Percentiles rank a stretch among this genome's conserved stretches.
phyloP scores from a whole-genome alignment of 2,113 vertebrate species.

The Sinocyclocheilus grahami region DNA sequence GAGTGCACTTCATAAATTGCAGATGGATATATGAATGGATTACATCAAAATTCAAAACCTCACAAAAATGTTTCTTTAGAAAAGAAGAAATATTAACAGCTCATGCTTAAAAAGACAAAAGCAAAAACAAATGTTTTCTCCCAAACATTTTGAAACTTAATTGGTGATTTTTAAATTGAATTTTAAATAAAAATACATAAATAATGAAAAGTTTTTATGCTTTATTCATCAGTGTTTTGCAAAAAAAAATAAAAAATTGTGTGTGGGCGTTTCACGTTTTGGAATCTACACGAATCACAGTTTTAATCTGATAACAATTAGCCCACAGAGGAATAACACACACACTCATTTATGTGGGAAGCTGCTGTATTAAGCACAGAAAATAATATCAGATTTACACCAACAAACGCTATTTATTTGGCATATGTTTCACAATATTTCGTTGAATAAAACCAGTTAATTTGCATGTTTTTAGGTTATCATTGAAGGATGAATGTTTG shows the following conservation, averaged over 20 bases:
- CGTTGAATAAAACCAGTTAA: not conserved
- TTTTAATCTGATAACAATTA: conserved; percentile 18
- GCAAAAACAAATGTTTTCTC: too few relatives aligned
- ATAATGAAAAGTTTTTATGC: too few relatives aligned
- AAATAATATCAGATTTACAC: conserved; percentile 19
- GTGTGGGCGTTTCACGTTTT: not conserved
- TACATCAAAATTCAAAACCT: not conserved
- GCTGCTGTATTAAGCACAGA: not conserved
- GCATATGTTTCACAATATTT: not conserved
- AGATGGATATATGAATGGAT: not conserved
- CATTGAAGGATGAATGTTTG: not conserved
- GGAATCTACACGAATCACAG: not conserved
- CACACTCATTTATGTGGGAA: not conserved
- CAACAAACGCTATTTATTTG: not conserved
- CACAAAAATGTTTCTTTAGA: not conserved
- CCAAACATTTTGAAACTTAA: too few relatives aligned
- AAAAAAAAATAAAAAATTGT: too few relatives aligned
- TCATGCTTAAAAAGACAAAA: too few relatives aligned
- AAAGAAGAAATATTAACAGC: too few relatives aligned
- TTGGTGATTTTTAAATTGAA: too few relatives aligned
- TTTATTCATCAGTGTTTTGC: too few relatives aligned
- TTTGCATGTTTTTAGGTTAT: not conserved
- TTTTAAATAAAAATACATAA: too few relatives aligned
- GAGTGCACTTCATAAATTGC: not conserved
- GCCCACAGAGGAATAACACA: conserved; percentile 24